Conservation (phyloP, 2,888 invertebrate genomes). For the Diloba caeruleocephala region DNA sequence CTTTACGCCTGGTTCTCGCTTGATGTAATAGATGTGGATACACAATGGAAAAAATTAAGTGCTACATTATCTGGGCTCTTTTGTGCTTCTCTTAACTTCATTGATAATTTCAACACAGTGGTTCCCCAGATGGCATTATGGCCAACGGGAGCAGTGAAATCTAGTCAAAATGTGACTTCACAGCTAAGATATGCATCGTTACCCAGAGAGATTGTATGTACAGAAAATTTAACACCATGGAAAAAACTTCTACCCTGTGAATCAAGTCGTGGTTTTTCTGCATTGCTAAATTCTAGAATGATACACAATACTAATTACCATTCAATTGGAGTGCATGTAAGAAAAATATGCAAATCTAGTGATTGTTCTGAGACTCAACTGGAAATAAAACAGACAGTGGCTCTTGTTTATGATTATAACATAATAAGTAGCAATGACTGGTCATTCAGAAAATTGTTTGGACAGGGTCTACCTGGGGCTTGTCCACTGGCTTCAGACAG, state of each 20-base stretch:
- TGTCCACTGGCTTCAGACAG: constrained; percentile 95
- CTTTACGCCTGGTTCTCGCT: constrained; percentile 97
- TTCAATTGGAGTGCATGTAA: constrained; percentile 95
- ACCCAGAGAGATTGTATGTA: constrained; percentile 98
- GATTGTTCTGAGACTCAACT: constrained; percentile 90
- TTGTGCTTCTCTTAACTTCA: constrained; percentile 98
- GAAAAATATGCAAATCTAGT: constrained; percentile 92
- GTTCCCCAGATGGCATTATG: constrained; percentile 95
- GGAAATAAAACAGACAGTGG: constrained; percentile 95
- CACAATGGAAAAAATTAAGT: constrained; percentile 96
- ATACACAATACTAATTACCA: constrained; percentile 98
- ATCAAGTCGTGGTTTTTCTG: constrained; percentile 95
- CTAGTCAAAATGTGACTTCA: constrained; percentile 85
- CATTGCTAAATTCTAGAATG: constrained; percentile 96
- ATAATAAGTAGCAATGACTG: constrained; percentile 93
- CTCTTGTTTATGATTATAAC: constrained; percentile 95
- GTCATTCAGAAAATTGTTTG: constrained; percentile 96
- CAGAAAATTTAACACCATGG: constrained; percentile 99
- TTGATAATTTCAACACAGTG: constrained; percentile 95
- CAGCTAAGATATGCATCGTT: constrained; percentile 95
- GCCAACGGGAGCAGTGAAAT: constrained; percentile 91
- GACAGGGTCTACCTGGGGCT: constrained; percentile 93
- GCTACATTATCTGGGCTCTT: constrained; percentile 98
- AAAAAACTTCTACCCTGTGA: constrained; percentile 99
- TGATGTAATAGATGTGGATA: constrained; percentile 91